Base-by-base conservation (phyloP, 2,888 invertebrate genomes). In the Tenthredo distinguenda region DNA sequence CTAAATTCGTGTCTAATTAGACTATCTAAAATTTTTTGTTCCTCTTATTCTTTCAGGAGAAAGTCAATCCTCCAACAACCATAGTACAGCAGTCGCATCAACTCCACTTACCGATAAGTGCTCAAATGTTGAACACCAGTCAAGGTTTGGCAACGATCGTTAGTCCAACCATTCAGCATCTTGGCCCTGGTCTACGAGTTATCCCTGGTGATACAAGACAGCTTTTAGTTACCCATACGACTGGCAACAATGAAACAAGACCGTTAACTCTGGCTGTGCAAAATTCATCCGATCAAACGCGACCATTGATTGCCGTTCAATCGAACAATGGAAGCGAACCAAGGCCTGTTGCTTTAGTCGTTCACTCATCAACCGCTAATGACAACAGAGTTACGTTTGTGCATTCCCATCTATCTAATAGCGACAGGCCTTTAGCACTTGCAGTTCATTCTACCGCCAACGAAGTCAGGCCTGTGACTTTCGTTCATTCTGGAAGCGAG, bases 311-410 rank as follows among this genome's bases (percentile, higher is more conserved):
- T 37, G 85, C 85, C 40, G 85, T 85, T 71, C 93, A 93, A 87
- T 92, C 93, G 50, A 93, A 91, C 85, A 88, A 91, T 87, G 91
- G 91, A 87, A 92, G 89, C 86, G 93, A 93, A 87, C 89, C 93
- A 87, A 92, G 93, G 88, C 93, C 93, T 72, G 93, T 93, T 43
- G 93, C 93, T 40, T 85, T 93, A 86, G 93, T 93, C 86, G 93
- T 93, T 86, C 93, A 93, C 88, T 92, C 93, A 77, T 91, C 93
- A 37, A 89, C 91, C 77, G 91, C 93, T 50, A 93, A 91, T 89
- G 93, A 93, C 87, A 93, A 93, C 87, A 89, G 93, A 82, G 93
- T 93, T 65, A 93, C 93, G 84, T 91, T 93, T 86, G 92, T 93
- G 83, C 93, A 93, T 89, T 93, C 93, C 86, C 92, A 92, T 90